A percentile compares a stretch with the other conserved stretches of the same genome.
phyloP scores from a whole-genome alignment of 2,113 vertebrate species.

The Serinus canaria region DNA sequence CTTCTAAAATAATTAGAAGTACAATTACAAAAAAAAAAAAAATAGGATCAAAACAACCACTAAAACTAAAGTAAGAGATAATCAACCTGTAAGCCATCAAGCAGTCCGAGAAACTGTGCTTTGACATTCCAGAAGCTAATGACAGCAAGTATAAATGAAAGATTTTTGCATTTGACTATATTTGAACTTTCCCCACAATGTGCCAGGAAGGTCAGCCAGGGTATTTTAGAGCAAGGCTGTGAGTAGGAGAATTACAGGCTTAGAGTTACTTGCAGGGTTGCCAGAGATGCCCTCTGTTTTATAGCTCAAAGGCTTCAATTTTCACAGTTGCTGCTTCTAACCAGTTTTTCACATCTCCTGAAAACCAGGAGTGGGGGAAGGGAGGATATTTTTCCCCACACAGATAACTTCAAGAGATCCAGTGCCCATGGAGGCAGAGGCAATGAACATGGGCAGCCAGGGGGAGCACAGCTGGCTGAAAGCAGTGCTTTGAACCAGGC shows the following conservation, averaged over 20 bases:
- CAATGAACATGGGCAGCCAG: background rate
- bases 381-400: background rate
- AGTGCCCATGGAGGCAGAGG: background rate
- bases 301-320: slow-evolving; percentile 29
- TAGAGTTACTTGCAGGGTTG: slow-evolving; percentile 1
- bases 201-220: slow-evolving; percentile 38
- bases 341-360: background rate
- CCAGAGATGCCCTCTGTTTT: slow-evolving; percentile 43
- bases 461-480: fast-evolving
- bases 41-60: background rate
- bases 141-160: slow-evolving; percentile 11
- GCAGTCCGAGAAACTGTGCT: background rate
- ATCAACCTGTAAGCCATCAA: background rate
- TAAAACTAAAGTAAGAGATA: background rate
- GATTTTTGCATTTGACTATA: slow-evolving; percentile 18
- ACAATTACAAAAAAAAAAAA: background rate
- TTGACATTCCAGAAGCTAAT: slow-evolving; percentile 16
- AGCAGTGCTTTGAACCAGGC: background rate
- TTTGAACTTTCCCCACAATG: slow-evolving; percentile 6
- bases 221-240: slow-evolving; percentile 6
- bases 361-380: background rate
- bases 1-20: background rate
- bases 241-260: slow-evolving; percentile 14
- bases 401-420: background rate
- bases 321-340: slow-evolving; percentile 13